Base-by-base conservation (phyloP, 1,140 invertebrate genomes). In the Tribolium castaneum region DNA sequence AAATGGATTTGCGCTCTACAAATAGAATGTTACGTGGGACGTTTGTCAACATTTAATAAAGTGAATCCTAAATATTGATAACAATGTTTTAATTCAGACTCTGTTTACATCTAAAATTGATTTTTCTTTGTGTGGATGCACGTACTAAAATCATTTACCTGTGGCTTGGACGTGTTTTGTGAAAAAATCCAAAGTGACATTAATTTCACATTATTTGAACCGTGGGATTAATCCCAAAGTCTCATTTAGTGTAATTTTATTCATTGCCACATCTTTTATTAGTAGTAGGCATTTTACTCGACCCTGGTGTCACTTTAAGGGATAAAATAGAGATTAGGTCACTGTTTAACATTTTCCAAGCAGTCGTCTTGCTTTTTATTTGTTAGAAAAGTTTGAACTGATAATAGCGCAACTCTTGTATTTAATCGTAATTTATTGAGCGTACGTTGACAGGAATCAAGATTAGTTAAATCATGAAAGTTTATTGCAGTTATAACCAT, bases 401-500 rank as follows among this genome's bases (percentile, higher is more conserved):
- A 45, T 52, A 52, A 52, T 52, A 14, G 16, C 13, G 51, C 13
- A 52, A 52, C 54, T 59, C 14, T n/a, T 25, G 22, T 59, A 25
- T 59, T 19, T n/a, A 22, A 22, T 45, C 39, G 25, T 25, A 59
- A 59, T 12, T n/a, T 25, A 59, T 25, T 19, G 14, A 12, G 22
- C 7, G 13, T 22, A 59, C 10, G 54, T 59, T 59, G 54, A 22
- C 54, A 59, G 54, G 13, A 59, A 19, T 59, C 54, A 59, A 59
- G 54, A 59, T 59, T 22, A 45, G 39, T 45, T 45, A 59, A 59
- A 59, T 59, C 54, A 12, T 59, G 16, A 30, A 59, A 59, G 54
- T 59, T 59, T 59, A 59, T 59, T 59, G 22, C 19, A 59, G 54
- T 59, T 59, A 59, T 59, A 59, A 59, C 54, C 19, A 59, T 59